Percentiles rank a stretch among this genome's conserved stretches.
Conservation (phyloP, 2,797 vertebrate species). For the Rhincodon typus region DNA sequence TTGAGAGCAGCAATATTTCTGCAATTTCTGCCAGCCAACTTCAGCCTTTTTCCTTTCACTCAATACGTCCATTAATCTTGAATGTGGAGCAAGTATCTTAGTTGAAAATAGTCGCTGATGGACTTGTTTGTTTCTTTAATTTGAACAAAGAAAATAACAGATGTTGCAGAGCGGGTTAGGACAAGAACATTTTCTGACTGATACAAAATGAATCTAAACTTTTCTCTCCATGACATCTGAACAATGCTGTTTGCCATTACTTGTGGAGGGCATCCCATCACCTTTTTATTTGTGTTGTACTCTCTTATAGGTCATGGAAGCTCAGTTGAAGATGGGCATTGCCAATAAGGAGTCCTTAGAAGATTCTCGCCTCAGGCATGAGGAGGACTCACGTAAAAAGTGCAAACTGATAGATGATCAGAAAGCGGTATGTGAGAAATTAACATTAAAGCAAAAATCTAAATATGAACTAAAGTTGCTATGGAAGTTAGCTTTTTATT, state of each 20-base stretch:
- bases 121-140: not conserved
- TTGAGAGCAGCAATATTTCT: not conserved
- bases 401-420: slow-evolving; percentile 92
- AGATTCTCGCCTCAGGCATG: slow-evolving; percentile 75
- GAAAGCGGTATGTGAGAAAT: slow-evolving; percentile 77
- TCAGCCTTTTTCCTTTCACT: not conserved
- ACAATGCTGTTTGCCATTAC: not conserved
- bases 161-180: not conserved
- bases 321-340: slow-evolving; percentile 90
- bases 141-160: not conserved
- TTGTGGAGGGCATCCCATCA: not conserved
- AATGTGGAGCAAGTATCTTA: not conserved
- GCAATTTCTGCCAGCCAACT: not conserved
- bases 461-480: not conserved
- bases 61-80: not conserved
- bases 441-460: not conserved
- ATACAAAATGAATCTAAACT: not conserved
- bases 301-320: slow-evolving; percentile 76
- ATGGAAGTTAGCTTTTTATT: not conserved
- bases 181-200: not conserved
- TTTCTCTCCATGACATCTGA: not conserved
- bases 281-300: not conserved
- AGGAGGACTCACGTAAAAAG: slow-evolving; percentile 87
- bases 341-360: slow-evolving; percentile 90
- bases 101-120: not conserved